phyloP scores from a whole-genome alignment of 2,888 invertebrate species.

The Microdon myrmicae region DNA sequence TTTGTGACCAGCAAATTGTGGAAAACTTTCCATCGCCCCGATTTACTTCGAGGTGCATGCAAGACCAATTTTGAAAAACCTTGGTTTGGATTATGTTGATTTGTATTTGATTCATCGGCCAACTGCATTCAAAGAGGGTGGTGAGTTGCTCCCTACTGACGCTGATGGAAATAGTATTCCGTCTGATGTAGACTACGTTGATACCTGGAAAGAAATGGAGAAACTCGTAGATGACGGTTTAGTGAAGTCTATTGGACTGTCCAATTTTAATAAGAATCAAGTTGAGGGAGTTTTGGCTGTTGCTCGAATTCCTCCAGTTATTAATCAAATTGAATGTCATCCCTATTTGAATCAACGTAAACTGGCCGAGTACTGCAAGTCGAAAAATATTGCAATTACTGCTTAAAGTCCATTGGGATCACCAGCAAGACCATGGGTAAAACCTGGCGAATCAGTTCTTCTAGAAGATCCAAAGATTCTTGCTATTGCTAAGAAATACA shows the following conservation, averaged over 20 bases:
- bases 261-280: constrained; percentile 84
- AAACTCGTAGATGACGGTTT: constrained; percentile 74
- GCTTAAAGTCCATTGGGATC: constrained; percentile 90
- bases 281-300: constrained; percentile 73
- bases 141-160: constrained; percentile 72
- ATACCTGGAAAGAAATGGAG: constrained; percentile 82
- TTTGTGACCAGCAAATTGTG: constrained; percentile 85
- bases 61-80: constrained; percentile 75
- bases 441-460: constrained; percentile 77
- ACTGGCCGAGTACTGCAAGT: constrained; percentile 76
- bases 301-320: constrained; percentile 74
- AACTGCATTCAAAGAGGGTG: constrained; percentile 83
- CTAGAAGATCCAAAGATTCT: constrained; percentile 78
- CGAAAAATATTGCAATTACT: constrained; percentile 75
- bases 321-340: constrained; percentile 80
- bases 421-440: constrained; percentile 85
- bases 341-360: constrained; percentile 80
- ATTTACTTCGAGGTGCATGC: constrained; percentile 78
- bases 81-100: constrained; percentile 83
- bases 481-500: constrained; percentile 70
- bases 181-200: constrained; percentile 78
- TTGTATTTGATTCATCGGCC: constrained; percentile 95
- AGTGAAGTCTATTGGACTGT: constrained; percentile 74
- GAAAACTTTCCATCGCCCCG: constrained; percentile 87
- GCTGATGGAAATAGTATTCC: constrained; percentile 71